Conservation (phyloP, 1,140 invertebrate genomes). For the Lutraria rhynchaena region DNA sequence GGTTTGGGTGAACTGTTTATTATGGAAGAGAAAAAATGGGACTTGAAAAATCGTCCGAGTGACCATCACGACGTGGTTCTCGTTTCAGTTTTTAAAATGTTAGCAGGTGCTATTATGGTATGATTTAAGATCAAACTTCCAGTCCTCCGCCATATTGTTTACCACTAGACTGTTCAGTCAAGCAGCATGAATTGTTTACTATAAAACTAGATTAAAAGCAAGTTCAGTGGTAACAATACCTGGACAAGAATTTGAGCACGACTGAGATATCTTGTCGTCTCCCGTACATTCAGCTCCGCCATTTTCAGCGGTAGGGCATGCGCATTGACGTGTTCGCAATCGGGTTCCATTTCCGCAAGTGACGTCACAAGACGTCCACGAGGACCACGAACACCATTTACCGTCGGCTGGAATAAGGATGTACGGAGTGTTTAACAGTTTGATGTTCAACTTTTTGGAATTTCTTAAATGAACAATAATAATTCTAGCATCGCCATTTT, state of each 20-base stretch:
- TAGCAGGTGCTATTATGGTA: too few relatives aligned
- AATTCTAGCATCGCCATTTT: too few relatives aligned
- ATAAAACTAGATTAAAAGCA: neutral
- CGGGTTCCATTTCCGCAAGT: neutral
- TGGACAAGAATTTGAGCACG: neutral
- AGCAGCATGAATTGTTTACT: neutral
- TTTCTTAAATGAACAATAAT: too few relatives aligned
- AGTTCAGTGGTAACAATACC: neutral
- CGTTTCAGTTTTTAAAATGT: too few relatives aligned
- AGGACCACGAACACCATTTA: neutral
- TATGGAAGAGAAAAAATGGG: too few relatives aligned
- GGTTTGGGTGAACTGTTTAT: too few relatives aligned
- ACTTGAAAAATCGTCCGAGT: too few relatives aligned
- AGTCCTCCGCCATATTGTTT: too few relatives aligned
- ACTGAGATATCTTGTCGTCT: neutral
- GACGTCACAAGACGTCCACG: neutral
- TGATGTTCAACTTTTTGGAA: too few relatives aligned
- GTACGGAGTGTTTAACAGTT: too few relatives aligned
- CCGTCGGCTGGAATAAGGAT: neutral
- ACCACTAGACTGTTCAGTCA: neutral
- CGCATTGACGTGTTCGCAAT: neutral
- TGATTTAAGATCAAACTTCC: too few relatives aligned
- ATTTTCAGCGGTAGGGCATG: neutral
- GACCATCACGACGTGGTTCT: too few relatives aligned
- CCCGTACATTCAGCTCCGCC: slow-evolving; percentile 5